Evolutionary conservation across 2,797 vertebrate genomes (phyloP).

Genomic region (Anguilla megastoma): DNA sequence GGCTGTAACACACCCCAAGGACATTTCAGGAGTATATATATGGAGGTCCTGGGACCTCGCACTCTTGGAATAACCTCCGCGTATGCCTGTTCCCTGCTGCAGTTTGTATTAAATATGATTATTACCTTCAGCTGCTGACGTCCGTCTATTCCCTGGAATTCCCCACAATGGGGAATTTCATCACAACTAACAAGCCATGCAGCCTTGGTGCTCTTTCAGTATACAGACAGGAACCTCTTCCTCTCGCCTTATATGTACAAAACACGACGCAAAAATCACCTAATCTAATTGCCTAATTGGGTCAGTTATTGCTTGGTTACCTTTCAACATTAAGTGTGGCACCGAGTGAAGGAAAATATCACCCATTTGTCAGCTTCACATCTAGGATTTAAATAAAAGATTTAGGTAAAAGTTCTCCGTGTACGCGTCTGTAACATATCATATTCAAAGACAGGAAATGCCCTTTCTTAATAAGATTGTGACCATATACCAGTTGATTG

Average conservation of each 20-base stretch:
- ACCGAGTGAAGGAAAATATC: not conserved
- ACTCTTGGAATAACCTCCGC: not conserved
- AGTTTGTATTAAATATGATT: not conserved
- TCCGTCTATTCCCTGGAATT: not conserved
- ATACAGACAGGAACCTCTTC: not conserved
- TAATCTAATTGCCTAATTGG: not conserved
- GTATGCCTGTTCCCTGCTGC: not conserved
- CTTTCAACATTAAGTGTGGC: not conserved
- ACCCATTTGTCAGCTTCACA: not conserved
- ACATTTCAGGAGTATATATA: not conserved
- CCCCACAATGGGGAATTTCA: not conserved
- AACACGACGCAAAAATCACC: not conserved
- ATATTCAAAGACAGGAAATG: not conserved
- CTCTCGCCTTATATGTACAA: not conserved
- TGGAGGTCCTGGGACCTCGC: not conserved
- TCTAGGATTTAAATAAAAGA: not conserved
- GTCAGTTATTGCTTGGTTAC: not conserved
- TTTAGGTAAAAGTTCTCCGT: not conserved
- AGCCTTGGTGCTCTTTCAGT: not conserved
- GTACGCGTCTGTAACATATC: not conserved
- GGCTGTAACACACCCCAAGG: not conserved
- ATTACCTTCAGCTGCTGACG: not conserved
- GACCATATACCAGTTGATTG: not conserved
- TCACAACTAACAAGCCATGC: slow-evolving; percentile 1
- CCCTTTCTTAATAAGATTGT: not conserved